Evolutionary conservation across 2,888 invertebrate genomes (phyloP).

Genomic region (Trissonchulus latispiculum): DNA sequence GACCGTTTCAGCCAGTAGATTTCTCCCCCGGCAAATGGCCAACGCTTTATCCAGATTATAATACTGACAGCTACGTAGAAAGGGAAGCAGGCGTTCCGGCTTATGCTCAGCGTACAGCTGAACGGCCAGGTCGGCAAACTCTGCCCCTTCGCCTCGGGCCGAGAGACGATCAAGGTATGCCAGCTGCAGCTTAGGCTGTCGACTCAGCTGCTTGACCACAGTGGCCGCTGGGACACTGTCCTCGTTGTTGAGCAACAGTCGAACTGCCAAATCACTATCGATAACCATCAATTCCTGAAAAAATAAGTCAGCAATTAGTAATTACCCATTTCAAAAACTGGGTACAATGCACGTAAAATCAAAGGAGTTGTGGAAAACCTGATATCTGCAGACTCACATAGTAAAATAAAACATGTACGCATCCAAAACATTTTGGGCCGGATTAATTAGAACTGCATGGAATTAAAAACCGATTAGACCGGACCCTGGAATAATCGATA

Average conservation of each 20-base stretch:
- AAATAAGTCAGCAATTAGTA: too few species aligned
- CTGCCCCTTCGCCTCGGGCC: constrained; percentile 31
- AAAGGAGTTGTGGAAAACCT: too few species aligned
- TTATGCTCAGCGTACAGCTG: constrained; percentile 80
- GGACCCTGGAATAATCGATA: too few species aligned
- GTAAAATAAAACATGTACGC: too few species aligned
- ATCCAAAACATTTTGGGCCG: too few species aligned
- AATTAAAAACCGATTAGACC: too few species aligned
- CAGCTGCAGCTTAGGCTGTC: constrained; percentile 34
- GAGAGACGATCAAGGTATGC: constrained; percentile 32
- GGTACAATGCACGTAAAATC: too few species aligned
- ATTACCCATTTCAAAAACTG: too few species aligned
- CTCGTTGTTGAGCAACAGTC: constrained; percentile 36
- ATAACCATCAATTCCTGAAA: constrained; percentile 40
- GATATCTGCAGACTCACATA: too few species aligned
- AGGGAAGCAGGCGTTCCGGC: constrained; percentile 69
- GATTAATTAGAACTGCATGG: too few species aligned
- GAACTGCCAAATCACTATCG: constrained; percentile 37
- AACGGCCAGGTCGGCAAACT: constrained; percentile 59
- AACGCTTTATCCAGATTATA: constrained; percentile 87
- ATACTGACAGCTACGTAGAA: constrained; percentile 71
- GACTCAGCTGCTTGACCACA: constrained; percentile 37
- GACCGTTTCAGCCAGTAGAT: constrained; percentile 81
- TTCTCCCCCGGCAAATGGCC: constrained; percentile 66
- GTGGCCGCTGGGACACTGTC: constrained; percentile 33